Evolutionary conservation across 1,140 invertebrate genomes (phyloP).

Genomic region (Sarcophaga bullata): DNA sequence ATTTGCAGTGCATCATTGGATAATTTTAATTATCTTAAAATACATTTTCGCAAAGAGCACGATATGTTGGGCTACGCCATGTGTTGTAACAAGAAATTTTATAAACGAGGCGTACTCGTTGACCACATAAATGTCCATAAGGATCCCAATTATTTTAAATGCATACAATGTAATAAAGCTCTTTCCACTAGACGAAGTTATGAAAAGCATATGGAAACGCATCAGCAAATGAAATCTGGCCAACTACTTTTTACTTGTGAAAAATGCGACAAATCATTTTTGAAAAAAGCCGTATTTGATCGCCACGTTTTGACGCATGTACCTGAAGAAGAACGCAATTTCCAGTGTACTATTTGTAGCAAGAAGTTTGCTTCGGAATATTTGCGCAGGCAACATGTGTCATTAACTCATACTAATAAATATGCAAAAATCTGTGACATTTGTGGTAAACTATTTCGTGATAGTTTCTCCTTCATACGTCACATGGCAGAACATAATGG

Average conservation of each 20-base stretch:
- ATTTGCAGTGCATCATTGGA: slow-evolving; percentile 11
- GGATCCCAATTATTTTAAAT: slow-evolving; percentile 43
- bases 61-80: slow-evolving; percentile 21
- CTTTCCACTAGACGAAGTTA: slow-evolving; percentile 13
- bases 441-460: slow-evolving; percentile 57
- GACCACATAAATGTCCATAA: slow-evolving; percentile 41
- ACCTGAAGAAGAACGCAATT: slow-evolving; percentile 19
- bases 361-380: slow-evolving; percentile 50
- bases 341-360: slow-evolving; percentile 36
- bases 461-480: slow-evolving; percentile 50
- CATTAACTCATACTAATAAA: slow-evolving; percentile 56
- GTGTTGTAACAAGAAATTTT: slow-evolving; percentile 40
- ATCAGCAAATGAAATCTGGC: neutral
- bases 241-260: slow-evolving; percentile 20
- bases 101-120: slow-evolving; percentile 24
- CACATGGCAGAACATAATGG: slow-evolving; percentile 55
- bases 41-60: slow-evolving; percentile 29
- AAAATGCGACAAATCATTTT: slow-evolving; percentile 31
- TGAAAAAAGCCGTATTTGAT: neutral
- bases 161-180: slow-evolving; percentile 26
- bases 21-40: slow-evolving; percentile 23
- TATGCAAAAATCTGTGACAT: slow-evolving; percentile 63
- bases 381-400: slow-evolving; percentile 55
- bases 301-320: slow-evolving; percentile 29
- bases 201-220: slow-evolving; percentile 34